Base-by-base conservation (phyloP, 1,140 invertebrate species). In the Lasioglossum baleicum region DNA sequence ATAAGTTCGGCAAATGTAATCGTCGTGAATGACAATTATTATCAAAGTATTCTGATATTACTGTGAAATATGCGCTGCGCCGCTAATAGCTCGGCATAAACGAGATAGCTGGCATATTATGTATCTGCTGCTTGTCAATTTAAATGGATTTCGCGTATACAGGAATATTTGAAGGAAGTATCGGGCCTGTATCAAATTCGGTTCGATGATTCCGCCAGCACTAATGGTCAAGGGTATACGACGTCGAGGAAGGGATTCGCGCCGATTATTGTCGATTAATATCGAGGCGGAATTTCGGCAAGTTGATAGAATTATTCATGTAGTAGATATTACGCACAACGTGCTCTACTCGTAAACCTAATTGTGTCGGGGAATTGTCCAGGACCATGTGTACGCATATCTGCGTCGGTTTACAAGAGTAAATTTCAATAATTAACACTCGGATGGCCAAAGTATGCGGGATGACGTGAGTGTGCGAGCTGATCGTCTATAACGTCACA, bases 251-350 rank as follows among this genome's bases (percentile, higher is more conserved):
- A 58, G 56, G 56, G 56, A 58, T 58, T 58, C 56, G 7, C 56
- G 20, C 56, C 8, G n/a, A 58, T 58, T 58, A 58, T 58, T 58
- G 56, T 58, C n/a, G 56, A n/a, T 58, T 58, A 58, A 58, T 58
- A 58, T 58, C 56, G 56, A 58, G 56, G 20, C 20, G 7, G 7
- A n/a, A 8, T 58, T 8, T 58, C 56, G 56, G 56, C 17, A 58
- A 58, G 56, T 58, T 58, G 56, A 58, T 58, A 58, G 56, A 58
- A 58, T 58, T 58, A 58, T 58, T 58, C 56, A 58, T 58, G 56
- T n/a, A 58, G 56, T 7, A 58, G 56, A 58, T 58, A 58, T n/a
- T n/a, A n/a, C 56, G 56, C 20, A 7, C 56, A n/a, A 58, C 56
- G 56, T n/a, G 56, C 20, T 58, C 56, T 7, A 7, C 56, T 58